Evolutionary conservation across 2,888 invertebrate species (phyloP).

Genomic region (Crematogaster levior): DNA sequence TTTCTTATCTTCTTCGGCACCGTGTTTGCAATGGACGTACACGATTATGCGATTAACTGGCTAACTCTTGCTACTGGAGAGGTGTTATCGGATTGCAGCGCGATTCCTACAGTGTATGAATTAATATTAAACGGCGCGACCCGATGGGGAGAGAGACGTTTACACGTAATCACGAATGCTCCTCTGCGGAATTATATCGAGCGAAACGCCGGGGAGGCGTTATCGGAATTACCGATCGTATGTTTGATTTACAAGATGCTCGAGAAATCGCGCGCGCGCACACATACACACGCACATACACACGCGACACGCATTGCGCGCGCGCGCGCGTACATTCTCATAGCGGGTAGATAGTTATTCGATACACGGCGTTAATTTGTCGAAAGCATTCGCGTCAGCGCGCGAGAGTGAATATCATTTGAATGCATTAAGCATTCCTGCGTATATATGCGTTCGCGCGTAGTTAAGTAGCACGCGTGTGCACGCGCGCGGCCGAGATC

Average conservation of each 20-base stretch:
- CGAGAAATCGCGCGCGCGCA: conserved; percentile 46
- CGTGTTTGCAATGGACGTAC: conserved; percentile 17
- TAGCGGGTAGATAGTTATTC: conserved; percentile 72
- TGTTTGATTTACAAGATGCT: conserved; percentile 69
- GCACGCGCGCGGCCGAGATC: conserved; percentile 37
- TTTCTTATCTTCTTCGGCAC: conserved; percentile 26
- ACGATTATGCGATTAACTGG: conserved; percentile 6
- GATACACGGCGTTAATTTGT: conserved; percentile 80
- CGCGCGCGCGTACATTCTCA: conserved; percentile 34
- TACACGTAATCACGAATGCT: conserved; percentile 45
- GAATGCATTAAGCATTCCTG: conserved; percentile 78
- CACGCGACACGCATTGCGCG: no score
- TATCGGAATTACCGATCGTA: conserved; percentile 64
- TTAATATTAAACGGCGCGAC: conserved; percentile 23
- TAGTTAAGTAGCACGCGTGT: conserved; percentile 58
- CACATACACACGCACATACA: background rate
- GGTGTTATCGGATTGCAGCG: conserved; percentile 25
- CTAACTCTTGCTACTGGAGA: background rate
- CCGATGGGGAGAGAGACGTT: background rate
- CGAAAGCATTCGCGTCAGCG: conserved; percentile 78
- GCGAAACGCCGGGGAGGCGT: conserved; percentile 54
- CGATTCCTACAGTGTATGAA: conserved; percentile 18
- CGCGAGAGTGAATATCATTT: conserved; percentile 80
- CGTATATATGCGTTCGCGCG: conserved; percentile 70
- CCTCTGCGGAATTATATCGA: conserved; percentile 51